Conservation (phyloP, 2,888 invertebrate species). For the Phalera bucephala region DNA sequence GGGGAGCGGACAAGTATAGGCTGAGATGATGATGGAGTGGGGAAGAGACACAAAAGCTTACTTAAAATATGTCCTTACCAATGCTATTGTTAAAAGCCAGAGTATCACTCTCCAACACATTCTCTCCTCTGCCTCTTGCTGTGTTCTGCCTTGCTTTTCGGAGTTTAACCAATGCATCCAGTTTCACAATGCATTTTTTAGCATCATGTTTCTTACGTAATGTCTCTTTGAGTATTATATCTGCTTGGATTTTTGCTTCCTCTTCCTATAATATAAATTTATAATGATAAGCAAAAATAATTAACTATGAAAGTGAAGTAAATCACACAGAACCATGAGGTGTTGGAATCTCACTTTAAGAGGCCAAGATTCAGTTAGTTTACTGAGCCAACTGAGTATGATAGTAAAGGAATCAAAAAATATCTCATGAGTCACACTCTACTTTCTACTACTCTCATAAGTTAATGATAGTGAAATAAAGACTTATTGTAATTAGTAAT, state of each 20-base stretch:
- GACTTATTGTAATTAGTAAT: too few relatives aligned
- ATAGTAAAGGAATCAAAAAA: too few relatives aligned
- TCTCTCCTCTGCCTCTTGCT: constrained; percentile 85
- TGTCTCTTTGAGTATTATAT: constrained; percentile 87
- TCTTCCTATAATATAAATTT: constrained; percentile 76
- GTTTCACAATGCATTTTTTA: constrained; percentile 84
- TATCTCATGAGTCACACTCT: too few relatives aligned
- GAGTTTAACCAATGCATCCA: constrained; percentile 85
- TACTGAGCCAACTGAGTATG: too few relatives aligned
- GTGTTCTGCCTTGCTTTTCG: constrained; percentile 85
- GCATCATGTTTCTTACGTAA: constrained; percentile 87
- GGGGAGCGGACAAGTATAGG: too few relatives aligned
- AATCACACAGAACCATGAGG: too few relatives aligned
- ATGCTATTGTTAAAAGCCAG: constrained; percentile 82
- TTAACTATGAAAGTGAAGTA: too few relatives aligned
- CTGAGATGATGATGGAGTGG: too few relatives aligned
- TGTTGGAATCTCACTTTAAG: too few relatives aligned
- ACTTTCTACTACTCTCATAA: too few relatives aligned
- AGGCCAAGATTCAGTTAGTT: too few relatives aligned
- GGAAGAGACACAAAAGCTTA: neutral
- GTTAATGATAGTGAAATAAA: too few relatives aligned
- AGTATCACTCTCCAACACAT: constrained; percentile 75
- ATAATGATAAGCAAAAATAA: neutral
- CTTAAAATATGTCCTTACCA: constrained; percentile 57
- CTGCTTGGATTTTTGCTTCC: constrained; percentile 86